These are phyloP conservation scores for Enoplosus armatus DNA, from an alignment of 2,797 vertebrate genomes.

Conservation along the genomic window DNA sequence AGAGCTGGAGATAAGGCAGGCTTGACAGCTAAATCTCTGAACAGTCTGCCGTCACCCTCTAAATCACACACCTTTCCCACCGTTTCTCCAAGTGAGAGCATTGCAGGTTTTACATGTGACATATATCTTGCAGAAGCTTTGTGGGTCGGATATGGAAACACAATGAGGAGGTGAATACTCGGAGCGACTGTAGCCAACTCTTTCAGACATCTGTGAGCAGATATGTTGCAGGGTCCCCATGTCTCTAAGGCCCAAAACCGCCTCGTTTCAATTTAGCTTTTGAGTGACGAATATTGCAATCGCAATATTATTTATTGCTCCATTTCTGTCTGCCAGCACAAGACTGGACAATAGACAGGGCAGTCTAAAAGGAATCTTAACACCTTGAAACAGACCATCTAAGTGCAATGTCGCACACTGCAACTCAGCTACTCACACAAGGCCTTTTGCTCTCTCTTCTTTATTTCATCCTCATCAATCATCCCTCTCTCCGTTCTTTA, in stretches of 20 bases:
- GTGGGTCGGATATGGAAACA: conserved; percentile 48
- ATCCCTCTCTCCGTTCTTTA: conserved; percentile 24
- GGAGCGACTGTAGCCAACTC: conserved; percentile 48
- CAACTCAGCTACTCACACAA: conserved; percentile 39
- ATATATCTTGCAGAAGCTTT: conserved; percentile 59
- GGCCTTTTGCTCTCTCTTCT: conserved; percentile 26
- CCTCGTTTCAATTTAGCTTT: conserved; percentile 74
- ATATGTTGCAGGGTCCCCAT: conserved; percentile 61
- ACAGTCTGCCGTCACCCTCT: conserved; percentile 73
- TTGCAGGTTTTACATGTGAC: conserved; percentile 60
- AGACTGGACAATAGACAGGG: conserved; percentile 61
- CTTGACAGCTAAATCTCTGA: conserved; percentile 68
- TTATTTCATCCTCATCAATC: conserved; percentile 65
- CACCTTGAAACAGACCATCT: conserved; percentile 66
- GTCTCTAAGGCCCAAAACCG: conserved; percentile 62
- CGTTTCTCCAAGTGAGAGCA: conserved; percentile 56
- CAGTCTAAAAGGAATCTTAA: conserved; percentile 52
- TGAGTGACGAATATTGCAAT: conserved; percentile 74
- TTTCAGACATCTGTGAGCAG: conserved; percentile 63
- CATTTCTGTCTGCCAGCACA: conserved; percentile 58
- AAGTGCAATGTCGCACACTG: conserved; percentile 38
- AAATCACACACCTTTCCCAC: conserved; percentile 81
- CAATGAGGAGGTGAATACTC: conserved; percentile 42
- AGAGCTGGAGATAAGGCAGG: conserved; percentile 74
- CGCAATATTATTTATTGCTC: conserved; percentile 72